Percentiles rank a stretch among this genome's conserved stretches.
Conservation (phyloP, 2,888 invertebrate genomes). For the Nephrotoma appendiculata region DNA sequence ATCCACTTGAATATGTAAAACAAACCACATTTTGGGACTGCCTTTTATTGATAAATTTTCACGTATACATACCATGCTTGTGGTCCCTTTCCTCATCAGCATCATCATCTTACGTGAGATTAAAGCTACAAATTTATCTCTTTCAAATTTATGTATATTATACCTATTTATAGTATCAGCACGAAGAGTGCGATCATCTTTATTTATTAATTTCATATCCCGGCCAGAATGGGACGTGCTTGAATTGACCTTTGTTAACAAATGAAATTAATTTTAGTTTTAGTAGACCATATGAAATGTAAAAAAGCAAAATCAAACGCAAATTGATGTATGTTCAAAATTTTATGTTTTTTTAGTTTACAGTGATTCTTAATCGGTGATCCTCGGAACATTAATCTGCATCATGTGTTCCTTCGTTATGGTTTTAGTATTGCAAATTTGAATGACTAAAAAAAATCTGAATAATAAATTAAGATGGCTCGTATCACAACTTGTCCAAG, state of each 20-base stretch:
- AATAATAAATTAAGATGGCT: neutral
- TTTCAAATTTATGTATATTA: neutral
- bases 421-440: neutral
- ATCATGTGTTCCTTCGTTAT: too few species aligned
- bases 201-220: neutral
- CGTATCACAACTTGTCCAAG: neutral
- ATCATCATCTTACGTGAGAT: neutral
- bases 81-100: neutral
- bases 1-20: too few species aligned
- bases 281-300: neutral
- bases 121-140: neutral
- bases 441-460: neutral
- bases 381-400: neutral
- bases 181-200: neutral
- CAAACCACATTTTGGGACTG: too few species aligned
- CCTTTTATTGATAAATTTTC: neutral
- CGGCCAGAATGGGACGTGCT: neutral
- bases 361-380: neutral
- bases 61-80: neutral
- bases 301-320: neutral
- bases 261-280: neutral
- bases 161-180: neutral
- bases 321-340: neutral
- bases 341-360: neutral
- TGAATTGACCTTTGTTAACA: neutral